Conservation (phyloP, 2,888 invertebrate species). For the Polymixis flavicincta region DNA sequence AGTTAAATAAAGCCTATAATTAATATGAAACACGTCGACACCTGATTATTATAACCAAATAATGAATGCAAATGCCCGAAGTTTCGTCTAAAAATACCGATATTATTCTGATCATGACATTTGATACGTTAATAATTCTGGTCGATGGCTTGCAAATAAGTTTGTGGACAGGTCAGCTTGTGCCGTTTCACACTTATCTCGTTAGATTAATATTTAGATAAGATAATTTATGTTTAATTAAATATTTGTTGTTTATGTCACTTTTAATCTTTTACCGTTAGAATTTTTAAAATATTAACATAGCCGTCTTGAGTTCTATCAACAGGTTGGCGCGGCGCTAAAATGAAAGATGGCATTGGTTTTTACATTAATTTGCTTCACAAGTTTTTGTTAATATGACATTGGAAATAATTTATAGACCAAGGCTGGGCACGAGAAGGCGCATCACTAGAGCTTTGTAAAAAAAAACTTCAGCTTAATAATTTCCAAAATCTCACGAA, state of each 20-base stretch:
- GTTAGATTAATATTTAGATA: slow-evolving; percentile 44
- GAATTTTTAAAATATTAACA: slow-evolving; percentile 28
- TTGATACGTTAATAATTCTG: slow-evolving; percentile 46
- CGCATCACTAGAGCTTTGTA: not conserved
- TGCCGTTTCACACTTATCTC: slow-evolving; percentile 41
- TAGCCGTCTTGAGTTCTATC: not conserved
- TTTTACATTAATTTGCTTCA: slow-evolving; percentile 15
- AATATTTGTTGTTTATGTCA: slow-evolving; percentile 38
- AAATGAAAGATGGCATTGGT: slow-evolving; percentile 24
- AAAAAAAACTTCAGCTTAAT: not conserved
- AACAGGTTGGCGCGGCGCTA: slow-evolving; percentile 1
- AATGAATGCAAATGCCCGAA: slow-evolving; percentile 29
- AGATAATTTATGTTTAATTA: slow-evolving; percentile 47
- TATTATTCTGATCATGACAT: slow-evolving; percentile 51
- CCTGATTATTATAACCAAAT: slow-evolving; percentile 27
- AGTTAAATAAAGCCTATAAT: slow-evolving; percentile 11
- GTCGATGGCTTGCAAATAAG: slow-evolving; percentile 24
- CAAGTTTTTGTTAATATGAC: slow-evolving; percentile 7
- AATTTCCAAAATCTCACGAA: slow-evolving; percentile 1
- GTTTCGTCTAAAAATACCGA: slow-evolving; percentile 19
- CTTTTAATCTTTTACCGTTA: slow-evolving; percentile 29
- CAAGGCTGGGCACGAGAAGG: not conserved
- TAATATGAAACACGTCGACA: slow-evolving; percentile 23
- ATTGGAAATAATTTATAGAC: slow-evolving; percentile 13
- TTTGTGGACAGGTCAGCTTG: slow-evolving; percentile 8